Conservation (phyloP, 2,888 invertebrate genomes). For the Cylindroiulus punctatus region DNA sequence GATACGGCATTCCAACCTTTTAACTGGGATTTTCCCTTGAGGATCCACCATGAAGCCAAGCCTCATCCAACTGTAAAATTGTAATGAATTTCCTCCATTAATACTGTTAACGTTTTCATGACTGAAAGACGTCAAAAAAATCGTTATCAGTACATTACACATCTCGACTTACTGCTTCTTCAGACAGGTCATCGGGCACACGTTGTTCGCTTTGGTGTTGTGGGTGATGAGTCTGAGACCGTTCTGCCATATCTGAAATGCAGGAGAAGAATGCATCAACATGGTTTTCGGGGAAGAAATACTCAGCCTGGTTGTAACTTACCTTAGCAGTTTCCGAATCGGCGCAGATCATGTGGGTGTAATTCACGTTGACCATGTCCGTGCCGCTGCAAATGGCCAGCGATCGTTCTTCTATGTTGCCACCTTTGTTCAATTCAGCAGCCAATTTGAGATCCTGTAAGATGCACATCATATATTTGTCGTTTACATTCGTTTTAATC, state of each 20-base stretch:
- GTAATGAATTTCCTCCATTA: conserved; percentile 54
- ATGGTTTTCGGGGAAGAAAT: background rate
- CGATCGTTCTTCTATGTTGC: conserved; percentile 85
- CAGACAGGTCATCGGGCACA: conserved; percentile 92
- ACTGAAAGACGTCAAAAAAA: background rate
- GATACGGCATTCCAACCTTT: conserved; percentile 70
- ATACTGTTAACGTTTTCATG: background rate
- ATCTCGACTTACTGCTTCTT: conserved; percentile 93
- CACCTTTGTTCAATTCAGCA: conserved; percentile 83
- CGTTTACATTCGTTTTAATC: conserved; percentile 12
- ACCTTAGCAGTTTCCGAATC: conserved; percentile 95
- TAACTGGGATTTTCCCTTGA: conserved; percentile 94
- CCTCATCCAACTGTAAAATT: conserved; percentile 94
- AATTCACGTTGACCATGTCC: conserved; percentile 98
- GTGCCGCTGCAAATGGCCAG: conserved; percentile 97
- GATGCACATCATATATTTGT: conserved; percentile 46
- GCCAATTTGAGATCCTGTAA: conserved; percentile 82
- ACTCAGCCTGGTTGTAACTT: conserved; percentile 62
- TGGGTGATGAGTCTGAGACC: conserved; percentile 89
- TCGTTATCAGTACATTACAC: background rate
- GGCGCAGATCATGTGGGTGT: conserved; percentile 95
- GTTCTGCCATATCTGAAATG: conserved; percentile 88
- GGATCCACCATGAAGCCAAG: conserved; percentile 93
- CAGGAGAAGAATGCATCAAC: background rate
- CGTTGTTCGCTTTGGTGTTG: conserved; percentile 95